phyloP scores from a whole-genome alignment of 2,797 vertebrate genomes.

The Pagetopsis macropterus region DNA sequence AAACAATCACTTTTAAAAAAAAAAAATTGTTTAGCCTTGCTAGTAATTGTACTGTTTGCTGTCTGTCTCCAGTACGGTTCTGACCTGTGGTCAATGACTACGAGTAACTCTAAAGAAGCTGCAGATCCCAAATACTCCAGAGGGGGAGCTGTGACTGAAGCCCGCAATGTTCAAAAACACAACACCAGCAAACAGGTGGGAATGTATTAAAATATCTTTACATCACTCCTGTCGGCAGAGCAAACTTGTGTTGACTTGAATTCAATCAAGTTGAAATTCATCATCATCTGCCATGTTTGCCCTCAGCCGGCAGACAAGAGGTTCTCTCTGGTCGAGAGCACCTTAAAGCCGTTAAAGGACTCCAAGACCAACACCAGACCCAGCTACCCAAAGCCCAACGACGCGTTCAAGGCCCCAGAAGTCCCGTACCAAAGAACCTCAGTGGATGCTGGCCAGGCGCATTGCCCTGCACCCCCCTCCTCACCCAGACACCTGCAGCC shows the following conservation, averaged over 20 bases:
- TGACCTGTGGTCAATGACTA: slow-evolving; percentile 80
- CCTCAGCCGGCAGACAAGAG: slow-evolving; percentile 47
- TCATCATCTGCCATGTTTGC: slow-evolving; percentile 19
- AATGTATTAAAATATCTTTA: background rate
- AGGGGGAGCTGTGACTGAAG: slow-evolving; percentile 73
- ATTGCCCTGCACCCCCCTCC: slow-evolving; percentile 5
- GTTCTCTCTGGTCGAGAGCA: slow-evolving; percentile 38
- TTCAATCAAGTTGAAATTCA: background rate
- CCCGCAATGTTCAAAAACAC: slow-evolving; percentile 1
- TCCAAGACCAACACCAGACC: slow-evolving; percentile 64
- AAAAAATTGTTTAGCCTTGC: too few species aligned
- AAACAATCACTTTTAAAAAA: background rate
- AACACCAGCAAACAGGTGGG: slow-evolving; percentile 51
- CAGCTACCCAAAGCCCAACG: slow-evolving; percentile 73
- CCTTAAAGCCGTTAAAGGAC: slow-evolving; percentile 37
- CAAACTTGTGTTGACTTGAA: background rate
- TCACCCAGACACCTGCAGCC: background rate
- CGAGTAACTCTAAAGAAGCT: slow-evolving; percentile 75
- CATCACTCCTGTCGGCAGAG: too few species aligned
- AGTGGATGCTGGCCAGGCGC: slow-evolving; percentile 16
- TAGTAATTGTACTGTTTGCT: slow-evolving; percentile 13
- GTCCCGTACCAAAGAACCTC: slow-evolving; percentile 39
- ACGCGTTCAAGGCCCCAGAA: slow-evolving; percentile 36
- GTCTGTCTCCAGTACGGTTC: slow-evolving; percentile 82
- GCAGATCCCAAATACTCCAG: slow-evolving; percentile 81